Evolutionary conservation across 1,140 invertebrate species (phyloP).

Genomic region (Heterodera carotae): DNA sequence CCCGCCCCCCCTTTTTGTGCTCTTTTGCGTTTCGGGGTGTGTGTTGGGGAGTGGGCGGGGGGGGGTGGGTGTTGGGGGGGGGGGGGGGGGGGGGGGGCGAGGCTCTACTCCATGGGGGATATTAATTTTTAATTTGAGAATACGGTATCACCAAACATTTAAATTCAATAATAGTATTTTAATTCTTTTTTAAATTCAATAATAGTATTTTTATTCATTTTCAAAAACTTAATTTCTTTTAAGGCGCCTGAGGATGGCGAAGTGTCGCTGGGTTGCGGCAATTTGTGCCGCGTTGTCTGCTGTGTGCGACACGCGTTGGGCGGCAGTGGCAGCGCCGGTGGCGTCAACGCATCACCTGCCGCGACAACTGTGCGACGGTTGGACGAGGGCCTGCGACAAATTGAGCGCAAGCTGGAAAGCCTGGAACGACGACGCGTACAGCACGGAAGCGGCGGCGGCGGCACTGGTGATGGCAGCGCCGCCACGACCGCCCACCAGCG

Average conservation of each 20-base stretch:
- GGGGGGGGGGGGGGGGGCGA: too few species aligned
- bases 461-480: neutral
- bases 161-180: too few species aligned
- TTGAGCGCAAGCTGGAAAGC: constrained; percentile 55
- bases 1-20: too few species aligned
- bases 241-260: constrained; percentile 47
- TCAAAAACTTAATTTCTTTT: neutral
- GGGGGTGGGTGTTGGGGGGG: too few species aligned
- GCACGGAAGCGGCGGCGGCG: constrained; percentile 18
- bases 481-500: neutral
- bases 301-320: constrained; percentile 52
- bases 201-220: constrained; percentile 6
- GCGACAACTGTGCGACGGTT: constrained; percentile 45
- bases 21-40: too few species aligned
- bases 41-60: too few species aligned
- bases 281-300: constrained; percentile 54
- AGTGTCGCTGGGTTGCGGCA: constrained; percentile 60
- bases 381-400: constrained; percentile 58
- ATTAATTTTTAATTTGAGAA: too few species aligned
- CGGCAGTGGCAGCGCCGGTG: constrained; percentile 37
- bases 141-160: too few species aligned
- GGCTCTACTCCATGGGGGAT: too few species aligned
- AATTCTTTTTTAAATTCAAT: neutral
- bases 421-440: constrained; percentile 49
- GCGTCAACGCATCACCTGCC: constrained; percentile 26